These are phyloP conservation scores for Cylindroiulus punctatus DNA, from an alignment of 2,888 invertebrate genomes.

Conservation along the genomic window DNA sequence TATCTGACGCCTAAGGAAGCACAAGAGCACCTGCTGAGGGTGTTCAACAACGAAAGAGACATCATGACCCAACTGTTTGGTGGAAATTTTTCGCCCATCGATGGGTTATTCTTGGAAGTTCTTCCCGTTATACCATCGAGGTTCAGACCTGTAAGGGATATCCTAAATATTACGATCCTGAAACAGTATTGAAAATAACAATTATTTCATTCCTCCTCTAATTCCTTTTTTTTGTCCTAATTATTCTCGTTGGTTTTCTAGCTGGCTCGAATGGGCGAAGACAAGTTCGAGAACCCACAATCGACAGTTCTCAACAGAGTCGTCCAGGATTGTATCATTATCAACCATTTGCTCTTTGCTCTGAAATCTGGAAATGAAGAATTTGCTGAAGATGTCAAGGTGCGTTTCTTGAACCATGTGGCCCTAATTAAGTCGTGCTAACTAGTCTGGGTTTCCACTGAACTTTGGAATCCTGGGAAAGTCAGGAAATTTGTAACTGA, in stretches of 20 bases:
- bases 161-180: not conserved
- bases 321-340: slow-evolving; percentile 73
- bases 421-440: no score
- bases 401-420: slow-evolving; percentile 58
- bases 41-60: slow-evolving; percentile 78
- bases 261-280: slow-evolving; percentile 71
- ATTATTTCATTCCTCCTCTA: no score
- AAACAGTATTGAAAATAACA: not conserved
- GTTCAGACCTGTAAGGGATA: slow-evolving; percentile 77
- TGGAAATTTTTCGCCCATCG: slow-evolving; percentile 73
- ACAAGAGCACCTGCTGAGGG: slow-evolving; percentile 73
- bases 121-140: slow-evolving; percentile 88
- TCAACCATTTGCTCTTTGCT: slow-evolving; percentile 75
- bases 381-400: slow-evolving; percentile 70
- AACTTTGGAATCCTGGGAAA: no score
- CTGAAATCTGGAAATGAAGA: slow-evolving; percentile 70
- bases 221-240: no score
- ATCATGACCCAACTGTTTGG: slow-evolving; percentile 79
- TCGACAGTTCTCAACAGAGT: slow-evolving; percentile 74
- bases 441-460: no score
- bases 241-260: slow-evolving; percentile 59
- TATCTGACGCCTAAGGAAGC: slow-evolving; percentile 65
- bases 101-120: slow-evolving; percentile 85
- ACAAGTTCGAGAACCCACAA: slow-evolving; percentile 81
- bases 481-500: no score